Percentiles rank a stretch among this genome's conserved stretches.
phyloP scores from a whole-genome alignment of 2,797 vertebrate species.

The Tachyglossus aculeatus region DNA sequence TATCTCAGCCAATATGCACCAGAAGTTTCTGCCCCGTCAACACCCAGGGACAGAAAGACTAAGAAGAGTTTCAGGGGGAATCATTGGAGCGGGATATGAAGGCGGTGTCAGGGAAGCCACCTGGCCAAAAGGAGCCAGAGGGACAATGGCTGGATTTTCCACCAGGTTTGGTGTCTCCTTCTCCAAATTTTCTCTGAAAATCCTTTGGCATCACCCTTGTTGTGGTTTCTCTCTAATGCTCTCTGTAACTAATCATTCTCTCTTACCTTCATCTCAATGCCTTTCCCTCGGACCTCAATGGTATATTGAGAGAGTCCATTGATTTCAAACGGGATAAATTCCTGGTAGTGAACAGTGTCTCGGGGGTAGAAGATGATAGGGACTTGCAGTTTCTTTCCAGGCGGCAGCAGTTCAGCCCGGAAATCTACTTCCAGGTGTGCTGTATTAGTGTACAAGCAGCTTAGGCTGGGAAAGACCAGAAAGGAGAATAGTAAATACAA shows the following conservation, averaged over 20 bases:
- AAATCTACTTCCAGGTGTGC: conserved; percentile 76
- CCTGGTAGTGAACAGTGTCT: conserved; percentile 76
- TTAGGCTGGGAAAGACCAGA: conserved; percentile 71
- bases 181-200: no score
- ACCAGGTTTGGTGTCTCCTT: no score
- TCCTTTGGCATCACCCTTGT: no score
- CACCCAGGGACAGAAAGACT: no score
- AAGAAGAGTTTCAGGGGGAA: no score
- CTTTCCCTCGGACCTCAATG: conserved; percentile 83
- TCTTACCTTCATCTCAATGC: conserved; percentile 84
- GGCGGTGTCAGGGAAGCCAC: no score
- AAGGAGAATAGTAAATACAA: neutral
- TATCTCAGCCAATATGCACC: no score
- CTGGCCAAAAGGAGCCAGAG: neutral
- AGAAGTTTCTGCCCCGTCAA: no score
- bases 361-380: conserved; percentile 83
- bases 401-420: conserved; percentile 64
- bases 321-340: conserved; percentile 82
- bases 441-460: conserved; percentile 79
- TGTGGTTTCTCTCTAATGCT: no score
- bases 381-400: conserved; percentile 74
- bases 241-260: no score
- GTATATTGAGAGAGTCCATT: conserved; percentile 75
- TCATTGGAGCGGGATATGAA: no score
- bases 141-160: neutral